Evolutionary conservation across 2,113 vertebrate species (phyloP).

Genomic region (Cariama cristata): DNA sequence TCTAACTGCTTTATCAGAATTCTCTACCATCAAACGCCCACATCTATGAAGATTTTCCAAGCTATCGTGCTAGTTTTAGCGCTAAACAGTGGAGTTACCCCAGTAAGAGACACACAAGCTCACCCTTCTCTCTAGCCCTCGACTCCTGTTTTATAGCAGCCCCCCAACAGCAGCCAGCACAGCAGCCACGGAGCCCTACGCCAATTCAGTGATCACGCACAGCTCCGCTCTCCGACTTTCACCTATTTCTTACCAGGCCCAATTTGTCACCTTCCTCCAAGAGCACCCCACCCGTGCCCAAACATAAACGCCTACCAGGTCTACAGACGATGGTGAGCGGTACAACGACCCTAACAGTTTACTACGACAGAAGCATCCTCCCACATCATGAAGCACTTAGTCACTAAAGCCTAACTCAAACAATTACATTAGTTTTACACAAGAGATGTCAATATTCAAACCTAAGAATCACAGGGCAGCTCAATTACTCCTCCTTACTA

Average conservation of each 20-base stretch:
- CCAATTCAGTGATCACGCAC: background rate
- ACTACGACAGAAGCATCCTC: background rate
- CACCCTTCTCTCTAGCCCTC: background rate
- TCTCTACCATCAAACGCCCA: background rate
- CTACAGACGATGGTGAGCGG: background rate
- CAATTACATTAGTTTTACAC: background rate
- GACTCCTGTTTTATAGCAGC: background rate
- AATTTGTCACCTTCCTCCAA: background rate
- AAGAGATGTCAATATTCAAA: background rate
- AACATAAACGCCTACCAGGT: background rate
- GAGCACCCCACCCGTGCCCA: background rate
- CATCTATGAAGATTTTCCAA: background rate
- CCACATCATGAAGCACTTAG: background rate
- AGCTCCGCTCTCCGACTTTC: background rate
- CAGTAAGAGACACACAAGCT: background rate
- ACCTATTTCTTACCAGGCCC: background rate
- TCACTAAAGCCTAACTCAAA: background rate
- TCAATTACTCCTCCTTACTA: background rate
- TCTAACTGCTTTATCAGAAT: background rate
- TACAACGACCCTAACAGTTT: fast-evolving
- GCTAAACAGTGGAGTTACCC: background rate
- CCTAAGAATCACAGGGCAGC: background rate
- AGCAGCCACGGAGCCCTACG: background rate
- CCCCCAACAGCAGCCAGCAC: background rate
- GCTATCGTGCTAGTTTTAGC: background rate